Conservation (phyloP, 2,113 vertebrate genomes). For the human (Homo sapiens) region DNA sequence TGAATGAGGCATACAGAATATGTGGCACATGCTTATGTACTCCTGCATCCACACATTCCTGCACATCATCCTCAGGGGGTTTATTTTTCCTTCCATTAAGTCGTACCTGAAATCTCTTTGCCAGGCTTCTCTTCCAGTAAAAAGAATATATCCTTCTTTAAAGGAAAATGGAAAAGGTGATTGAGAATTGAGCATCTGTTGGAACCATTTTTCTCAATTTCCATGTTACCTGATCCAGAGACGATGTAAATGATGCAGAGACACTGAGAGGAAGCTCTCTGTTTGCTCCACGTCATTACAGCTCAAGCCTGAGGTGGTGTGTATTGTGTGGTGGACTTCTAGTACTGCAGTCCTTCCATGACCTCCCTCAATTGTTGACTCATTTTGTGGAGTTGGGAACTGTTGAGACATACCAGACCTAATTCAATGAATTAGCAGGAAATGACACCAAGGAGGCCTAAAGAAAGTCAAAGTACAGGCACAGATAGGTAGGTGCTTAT, state of each 20-base stretch:
- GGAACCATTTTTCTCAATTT: background rate
- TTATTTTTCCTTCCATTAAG: background rate
- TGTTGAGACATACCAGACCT: background rate
- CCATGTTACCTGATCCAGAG: background rate
- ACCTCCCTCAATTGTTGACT: background rate
- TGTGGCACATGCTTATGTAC: too few relatives aligned
- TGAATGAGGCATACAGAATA: background rate
- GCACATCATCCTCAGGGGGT: background rate
- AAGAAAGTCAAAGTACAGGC: background rate
- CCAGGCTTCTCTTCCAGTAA: background rate
- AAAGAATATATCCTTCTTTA: background rate
- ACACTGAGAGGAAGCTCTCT: background rate
- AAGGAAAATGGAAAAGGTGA: background rate
- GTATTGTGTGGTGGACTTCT: background rate
- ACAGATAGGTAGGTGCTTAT: background rate
- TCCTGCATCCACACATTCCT: background rate
- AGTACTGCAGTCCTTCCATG: background rate
- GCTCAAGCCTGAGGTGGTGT: background rate
- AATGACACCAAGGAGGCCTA: background rate
- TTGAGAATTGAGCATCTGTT: background rate
- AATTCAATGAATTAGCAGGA: background rate
- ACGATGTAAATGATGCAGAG: background rate
- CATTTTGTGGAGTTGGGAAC: background rate
- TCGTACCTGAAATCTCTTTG: background rate
- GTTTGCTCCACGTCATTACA: background rate